Evolutionary conservation across 2,797 vertebrate species (phyloP).

Genomic region (Anguilla obscura): DNA sequence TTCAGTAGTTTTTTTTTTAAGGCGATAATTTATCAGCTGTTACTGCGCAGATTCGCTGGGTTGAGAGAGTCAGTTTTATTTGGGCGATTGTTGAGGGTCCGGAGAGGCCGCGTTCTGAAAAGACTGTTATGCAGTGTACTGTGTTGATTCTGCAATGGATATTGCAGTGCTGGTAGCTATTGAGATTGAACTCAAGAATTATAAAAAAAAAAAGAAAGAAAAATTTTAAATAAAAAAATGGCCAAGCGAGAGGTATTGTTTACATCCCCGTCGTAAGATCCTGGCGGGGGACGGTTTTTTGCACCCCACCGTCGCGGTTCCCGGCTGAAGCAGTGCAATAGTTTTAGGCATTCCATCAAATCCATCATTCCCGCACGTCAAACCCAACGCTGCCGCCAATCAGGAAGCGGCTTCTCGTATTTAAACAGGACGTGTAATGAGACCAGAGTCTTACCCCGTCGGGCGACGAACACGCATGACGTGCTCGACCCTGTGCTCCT

Average conservation of each 20-base stretch:
- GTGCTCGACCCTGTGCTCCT: background rate
- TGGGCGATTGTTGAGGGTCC: constrained; percentile 39
- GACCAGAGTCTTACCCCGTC: constrained; percentile 38
- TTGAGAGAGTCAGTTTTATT: constrained; percentile 35
- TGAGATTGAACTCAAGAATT: constrained; percentile 41
- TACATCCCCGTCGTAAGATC: constrained; percentile 54
- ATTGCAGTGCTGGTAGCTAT: constrained; percentile 60
- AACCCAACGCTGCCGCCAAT: constrained; percentile 49
- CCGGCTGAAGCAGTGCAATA: constrained; percentile 41
- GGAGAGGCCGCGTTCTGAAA: constrained; percentile 43
- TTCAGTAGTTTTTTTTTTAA: constrained; percentile 33
- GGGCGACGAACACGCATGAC: background rate
- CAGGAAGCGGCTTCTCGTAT: constrained; percentile 53
- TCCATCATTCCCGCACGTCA: constrained; percentile 45
- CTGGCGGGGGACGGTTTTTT: constrained; percentile 37
- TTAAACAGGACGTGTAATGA: constrained; percentile 56
- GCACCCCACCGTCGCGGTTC: constrained; percentile 34
- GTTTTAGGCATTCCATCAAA: constrained; percentile 45
- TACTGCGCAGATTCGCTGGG: constrained; percentile 43
- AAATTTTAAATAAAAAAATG: background rate
- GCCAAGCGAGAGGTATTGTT: constrained; percentile 52
- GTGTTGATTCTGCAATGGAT: constrained; percentile 65
- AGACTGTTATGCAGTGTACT: constrained; percentile 62
- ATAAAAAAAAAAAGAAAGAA: too few relatives aligned
- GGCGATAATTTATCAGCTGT: constrained; percentile 47